A percentile compares a stretch with the other conserved stretches of the same genome.
phyloP scores from a whole-genome alignment of 1,140 invertebrate genomes.

The Tetramorium alpestre region DNA sequence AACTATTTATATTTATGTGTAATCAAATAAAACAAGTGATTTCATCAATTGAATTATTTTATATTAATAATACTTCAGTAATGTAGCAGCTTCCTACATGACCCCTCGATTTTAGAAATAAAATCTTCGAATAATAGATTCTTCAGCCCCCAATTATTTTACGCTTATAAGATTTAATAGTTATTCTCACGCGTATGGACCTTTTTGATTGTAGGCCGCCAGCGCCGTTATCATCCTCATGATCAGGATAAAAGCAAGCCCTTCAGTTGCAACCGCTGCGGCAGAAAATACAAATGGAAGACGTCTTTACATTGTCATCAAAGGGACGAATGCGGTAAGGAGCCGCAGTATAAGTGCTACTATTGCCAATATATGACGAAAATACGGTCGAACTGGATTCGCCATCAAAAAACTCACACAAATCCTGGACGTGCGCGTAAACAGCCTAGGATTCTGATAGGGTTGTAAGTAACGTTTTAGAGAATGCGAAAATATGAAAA shows the following conservation, averaged over 20 bases:
- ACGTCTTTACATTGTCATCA: conserved; percentile 85
- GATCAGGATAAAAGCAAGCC: conserved; percentile 24
- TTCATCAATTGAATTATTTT: neutral
- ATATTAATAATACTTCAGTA: neutral
- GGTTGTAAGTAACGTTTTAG: neutral
- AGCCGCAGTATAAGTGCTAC: conserved; percentile 79
- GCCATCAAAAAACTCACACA: conserved; percentile 22
- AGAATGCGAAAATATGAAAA: neutral
- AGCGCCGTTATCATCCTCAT: neutral
- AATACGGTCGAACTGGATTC: conserved; percentile 42
- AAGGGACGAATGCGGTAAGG: conserved; percentile 84
- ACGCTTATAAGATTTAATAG: neutral
- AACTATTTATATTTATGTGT: neutral
- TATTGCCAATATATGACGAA: conserved; percentile 39
- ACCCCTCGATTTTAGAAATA: neutral
- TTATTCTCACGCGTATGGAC: conserved; percentile 45
- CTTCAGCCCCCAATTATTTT: neutral
- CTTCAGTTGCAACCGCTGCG: conserved; percentile 80
- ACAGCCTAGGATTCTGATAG: neutral
- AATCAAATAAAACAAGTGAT: neutral
- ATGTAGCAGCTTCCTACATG: neutral
- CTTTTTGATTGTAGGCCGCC: conserved; percentile 47
- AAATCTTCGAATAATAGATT: conserved; percentile 18
- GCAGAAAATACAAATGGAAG: conserved; percentile 84
- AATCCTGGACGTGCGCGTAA: conserved; percentile 18